These are phyloP conservation scores for Bellardia pandia DNA, from an alignment of 2,888 invertebrate genomes.

Conservation along the genomic window DNA sequence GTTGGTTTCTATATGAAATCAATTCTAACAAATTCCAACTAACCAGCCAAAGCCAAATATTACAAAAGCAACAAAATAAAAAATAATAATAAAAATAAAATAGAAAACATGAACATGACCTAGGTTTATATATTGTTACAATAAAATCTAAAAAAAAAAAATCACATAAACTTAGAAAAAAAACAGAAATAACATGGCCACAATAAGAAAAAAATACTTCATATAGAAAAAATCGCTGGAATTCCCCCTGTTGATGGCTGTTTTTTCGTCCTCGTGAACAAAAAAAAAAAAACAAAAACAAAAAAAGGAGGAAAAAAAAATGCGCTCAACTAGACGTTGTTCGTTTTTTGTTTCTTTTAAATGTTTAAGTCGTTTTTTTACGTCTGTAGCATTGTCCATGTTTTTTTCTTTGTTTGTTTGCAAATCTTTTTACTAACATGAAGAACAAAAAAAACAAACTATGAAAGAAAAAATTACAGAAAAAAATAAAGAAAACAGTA, in stretches of 20 bases:
- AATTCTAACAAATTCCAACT: constrained; percentile 54
- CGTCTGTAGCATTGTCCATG: constrained; percentile 29
- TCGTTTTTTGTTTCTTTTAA: constrained; percentile 33
- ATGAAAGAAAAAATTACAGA: constrained; percentile 66
- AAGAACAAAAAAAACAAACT: constrained; percentile 34
- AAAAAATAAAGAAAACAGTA: constrained; percentile 64
- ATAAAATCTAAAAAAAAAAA: constrained; percentile 43
- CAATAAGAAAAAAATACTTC: constrained; percentile 36
- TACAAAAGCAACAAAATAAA: constrained; percentile 46
- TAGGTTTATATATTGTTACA: constrained; percentile 74
- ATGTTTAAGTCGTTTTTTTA: constrained; percentile 42
- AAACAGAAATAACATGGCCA: constrained; percentile 17
- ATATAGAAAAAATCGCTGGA: constrained; percentile 45
- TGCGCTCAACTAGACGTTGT: constrained; percentile 59
- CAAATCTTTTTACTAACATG: constrained; percentile 32
- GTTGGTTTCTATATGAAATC: constrained; percentile 56
- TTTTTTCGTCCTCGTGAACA: constrained; percentile 37
- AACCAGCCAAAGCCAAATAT: constrained; percentile 43
- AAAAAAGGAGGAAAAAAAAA: constrained; percentile 33
- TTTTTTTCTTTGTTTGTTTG: constrained; percentile 1
- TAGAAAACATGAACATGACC: constrained; percentile 77
- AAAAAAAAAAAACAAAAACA: constrained; percentile 29
- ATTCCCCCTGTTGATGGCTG: constrained; percentile 57
- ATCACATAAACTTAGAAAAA: constrained; percentile 60
- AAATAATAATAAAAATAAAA: constrained; percentile 49